Percentiles rank a stretch among this genome's conserved stretches.
phyloP scores from a whole-genome alignment of 2,888 invertebrate genomes.

The Catotricha subobsoleta region DNA sequence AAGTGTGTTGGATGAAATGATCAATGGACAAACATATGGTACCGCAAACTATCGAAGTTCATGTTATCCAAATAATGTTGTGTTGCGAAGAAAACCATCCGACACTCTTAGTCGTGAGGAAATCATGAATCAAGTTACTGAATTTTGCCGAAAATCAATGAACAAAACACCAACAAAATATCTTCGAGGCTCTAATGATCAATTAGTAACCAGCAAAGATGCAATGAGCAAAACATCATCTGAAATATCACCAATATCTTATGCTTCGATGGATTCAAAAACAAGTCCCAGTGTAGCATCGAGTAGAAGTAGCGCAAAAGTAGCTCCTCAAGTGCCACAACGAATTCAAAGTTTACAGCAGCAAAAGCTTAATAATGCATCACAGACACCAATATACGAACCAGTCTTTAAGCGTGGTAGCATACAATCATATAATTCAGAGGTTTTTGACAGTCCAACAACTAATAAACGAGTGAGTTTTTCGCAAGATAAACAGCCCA shows the following conservation, averaged over 20 bases:
- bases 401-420: conserved; percentile 25
- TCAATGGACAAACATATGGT: conserved; percentile 9
- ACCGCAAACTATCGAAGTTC: neutral
- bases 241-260: conserved; percentile 25
- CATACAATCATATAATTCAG: conserved; percentile 23
- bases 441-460: conserved; percentile 21
- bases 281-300: conserved; percentile 3
- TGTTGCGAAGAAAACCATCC: neutral
- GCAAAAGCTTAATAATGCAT: neutral
- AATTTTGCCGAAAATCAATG: conserved; percentile 28
- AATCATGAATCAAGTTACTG: conserved; percentile 25
- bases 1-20: conserved; percentile 24
- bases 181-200: conserved; percentile 4
- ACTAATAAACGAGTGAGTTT: neutral
- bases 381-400: conserved; percentile 23
- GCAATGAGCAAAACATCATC: conserved; percentile 13
- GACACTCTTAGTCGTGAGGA: conserved; percentile 19
- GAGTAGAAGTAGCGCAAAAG: conserved; percentile 6
- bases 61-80: neutral
- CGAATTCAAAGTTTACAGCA: conserved; percentile 22
- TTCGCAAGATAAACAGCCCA: too few species aligned
- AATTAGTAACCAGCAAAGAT: conserved; percentile 6
- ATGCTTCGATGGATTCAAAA: conserved; percentile 21
- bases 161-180: conserved; percentile 19
- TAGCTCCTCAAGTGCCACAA: conserved; percentile 24